A percentile compares a stretch with the other conserved stretches of the same genome.
Conservation (phyloP, 30 jellyfish, hydroid and myxozoan species). For the Chironex yamaguchii region DNA sequence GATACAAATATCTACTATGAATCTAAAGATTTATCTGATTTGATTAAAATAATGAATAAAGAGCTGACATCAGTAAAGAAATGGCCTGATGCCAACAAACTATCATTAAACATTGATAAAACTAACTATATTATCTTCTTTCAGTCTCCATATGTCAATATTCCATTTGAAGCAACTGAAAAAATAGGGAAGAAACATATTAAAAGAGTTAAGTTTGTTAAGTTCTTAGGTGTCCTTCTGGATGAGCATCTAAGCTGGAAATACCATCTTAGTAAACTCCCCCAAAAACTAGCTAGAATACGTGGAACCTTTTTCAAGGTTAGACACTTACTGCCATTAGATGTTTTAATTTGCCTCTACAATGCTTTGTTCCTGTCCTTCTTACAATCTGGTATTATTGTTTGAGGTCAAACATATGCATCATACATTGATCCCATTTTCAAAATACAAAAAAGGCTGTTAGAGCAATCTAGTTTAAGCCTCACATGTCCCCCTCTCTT, state of each 20-base stretch:
- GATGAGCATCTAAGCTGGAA: constrained; percentile 45
- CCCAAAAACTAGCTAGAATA: constrained; percentile 29
- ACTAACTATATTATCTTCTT: constrained; percentile 42
- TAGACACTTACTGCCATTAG: constrained; percentile 21
- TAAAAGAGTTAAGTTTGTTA: constrained; percentile 29
- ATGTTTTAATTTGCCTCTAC: constrained; percentile 43
- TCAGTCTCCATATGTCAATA: constrained; percentile 11
- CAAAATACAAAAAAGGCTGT: constrained; percentile 41
- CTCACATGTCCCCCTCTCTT: constrained; percentile 19
- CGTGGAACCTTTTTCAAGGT: constrained; percentile 45
- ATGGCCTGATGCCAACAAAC: constrained; percentile 7
- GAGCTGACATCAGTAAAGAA: constrained; percentile 29
- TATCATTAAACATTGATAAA: too few species aligned
- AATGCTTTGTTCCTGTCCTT: constrained; percentile 26
- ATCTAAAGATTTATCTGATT: constrained; percentile 22
- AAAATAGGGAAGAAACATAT: constrained; percentile 10
- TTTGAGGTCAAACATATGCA: constrained; percentile 48
- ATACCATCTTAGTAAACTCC: background rate
- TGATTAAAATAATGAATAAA: constrained; percentile 11
- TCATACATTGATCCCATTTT: constrained; percentile 44
- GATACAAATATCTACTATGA: constrained; percentile 24
- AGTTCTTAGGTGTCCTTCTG: constrained; percentile 2
- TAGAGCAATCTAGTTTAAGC: constrained; percentile 40
- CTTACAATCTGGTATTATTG: constrained; percentile 23
- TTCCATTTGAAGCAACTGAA: constrained; percentile 14